These are phyloP conservation scores for Apostichopus leukothele DNA, from an alignment of 53 echinoderm and acorn worm genomes.

Conservation along the genomic window DNA sequence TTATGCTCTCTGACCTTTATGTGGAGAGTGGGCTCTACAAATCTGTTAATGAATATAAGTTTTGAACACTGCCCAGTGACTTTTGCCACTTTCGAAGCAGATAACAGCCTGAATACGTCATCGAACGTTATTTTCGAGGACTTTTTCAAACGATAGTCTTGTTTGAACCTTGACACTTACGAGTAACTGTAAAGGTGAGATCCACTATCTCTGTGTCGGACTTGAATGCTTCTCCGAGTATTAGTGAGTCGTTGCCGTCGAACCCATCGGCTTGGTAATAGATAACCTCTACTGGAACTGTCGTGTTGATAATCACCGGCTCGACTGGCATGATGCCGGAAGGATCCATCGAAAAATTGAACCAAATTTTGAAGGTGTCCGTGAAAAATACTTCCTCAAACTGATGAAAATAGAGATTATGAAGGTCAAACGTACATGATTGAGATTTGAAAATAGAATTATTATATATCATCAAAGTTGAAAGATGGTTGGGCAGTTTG, in stretches of 20 bases:
- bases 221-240: slow-evolving; percentile 66
- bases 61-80: too few species aligned
- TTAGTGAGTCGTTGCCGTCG: slow-evolving; percentile 52
- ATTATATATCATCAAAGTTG: too few species aligned
- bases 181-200: slow-evolving; percentile 66
- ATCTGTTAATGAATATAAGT: too few species aligned
- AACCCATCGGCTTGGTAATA: slow-evolving; percentile 63
- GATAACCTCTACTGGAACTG: slow-evolving; percentile 74
- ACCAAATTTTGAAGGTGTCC: slow-evolving; percentile 80
- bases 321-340: slow-evolving; percentile 67
- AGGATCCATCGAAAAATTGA: slow-evolving; percentile 88
- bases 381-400: slow-evolving; percentile 91
- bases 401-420: slow-evolving; percentile 32
- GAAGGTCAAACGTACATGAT: too few species aligned
- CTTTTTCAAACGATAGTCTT: too few species aligned
- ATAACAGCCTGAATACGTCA: too few species aligned
- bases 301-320: slow-evolving; percentile 71
- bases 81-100: too few species aligned
- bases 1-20: too few species aligned
- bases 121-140: too few species aligned
- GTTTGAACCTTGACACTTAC: slow-evolving; percentile 37
- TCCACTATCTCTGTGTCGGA: slow-evolving; percentile 65
- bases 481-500: too few species aligned
- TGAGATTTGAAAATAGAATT: too few species aligned
- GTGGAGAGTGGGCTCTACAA: too few species aligned